These are phyloP conservation scores for Arctia plantaginis DNA, from an alignment of 2,888 invertebrate genomes.

Conservation along the genomic window DNA sequence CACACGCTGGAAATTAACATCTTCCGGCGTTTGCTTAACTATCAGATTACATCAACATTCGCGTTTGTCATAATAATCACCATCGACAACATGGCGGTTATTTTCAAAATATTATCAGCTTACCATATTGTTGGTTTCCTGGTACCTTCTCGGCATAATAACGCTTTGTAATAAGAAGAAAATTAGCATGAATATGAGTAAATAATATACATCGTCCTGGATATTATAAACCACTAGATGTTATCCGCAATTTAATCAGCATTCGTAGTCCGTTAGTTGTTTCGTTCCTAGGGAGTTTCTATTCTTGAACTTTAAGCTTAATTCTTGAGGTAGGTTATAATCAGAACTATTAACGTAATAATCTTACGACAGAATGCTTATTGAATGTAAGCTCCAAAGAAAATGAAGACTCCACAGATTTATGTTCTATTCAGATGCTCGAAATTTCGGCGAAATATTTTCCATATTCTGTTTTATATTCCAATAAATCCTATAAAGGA, in stretches of 20 bases:
- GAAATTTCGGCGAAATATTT: background rate
- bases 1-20: background rate
- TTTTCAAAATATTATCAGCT: slow-evolving; percentile 16
- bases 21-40: background rate
- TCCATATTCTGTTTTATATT: background rate
- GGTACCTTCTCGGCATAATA: background rate
- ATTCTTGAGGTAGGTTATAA: background rate
- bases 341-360: background rate
- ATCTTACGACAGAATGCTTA: background rate
- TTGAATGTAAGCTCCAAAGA: background rate
- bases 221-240: background rate
- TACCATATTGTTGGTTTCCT: slow-evolving; percentile 17
- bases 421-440: background rate
- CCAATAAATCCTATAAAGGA: background rate
- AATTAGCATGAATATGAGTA: no score
- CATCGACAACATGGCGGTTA: background rate
- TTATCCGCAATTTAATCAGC: background rate
- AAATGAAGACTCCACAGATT: background rate
- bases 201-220: background rate
- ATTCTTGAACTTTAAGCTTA: background rate
- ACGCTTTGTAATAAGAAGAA: background rate
- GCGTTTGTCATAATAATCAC: background rate
- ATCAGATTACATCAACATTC: slow-evolving; percentile 3
- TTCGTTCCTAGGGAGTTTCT: background rate
- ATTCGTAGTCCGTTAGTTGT: background rate